A percentile compares a stretch with the other conserved stretches of the same genome.
Conservation (phyloP, 2,888 invertebrate genomes). For the Tetanocera ferruginea region DNA sequence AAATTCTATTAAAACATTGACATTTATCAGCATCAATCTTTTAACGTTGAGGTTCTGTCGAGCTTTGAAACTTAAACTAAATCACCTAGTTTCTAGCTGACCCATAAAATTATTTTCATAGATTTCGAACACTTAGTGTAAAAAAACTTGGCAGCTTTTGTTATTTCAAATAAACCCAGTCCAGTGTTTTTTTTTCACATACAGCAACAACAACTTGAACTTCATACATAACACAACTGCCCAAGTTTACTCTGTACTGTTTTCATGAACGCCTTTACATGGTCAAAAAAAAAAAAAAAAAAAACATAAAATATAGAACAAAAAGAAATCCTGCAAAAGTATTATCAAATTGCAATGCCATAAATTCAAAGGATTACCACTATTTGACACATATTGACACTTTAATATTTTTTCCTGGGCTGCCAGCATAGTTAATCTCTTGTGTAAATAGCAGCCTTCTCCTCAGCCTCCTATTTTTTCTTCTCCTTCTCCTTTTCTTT, state of each 20-base stretch:
- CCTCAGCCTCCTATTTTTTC: constrained; percentile 40
- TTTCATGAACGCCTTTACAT: neutral
- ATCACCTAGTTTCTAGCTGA: neutral
- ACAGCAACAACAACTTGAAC: no score
- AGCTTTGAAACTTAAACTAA: no score
- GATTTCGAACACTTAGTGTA: no score
- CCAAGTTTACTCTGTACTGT: no score
- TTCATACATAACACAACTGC: no score
- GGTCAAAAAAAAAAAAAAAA: neutral
- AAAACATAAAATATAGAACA: no score
- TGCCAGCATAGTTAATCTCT: constrained; percentile 35
- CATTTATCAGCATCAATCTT: no score
- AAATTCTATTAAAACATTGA: no score
- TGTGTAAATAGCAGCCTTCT: constrained; percentile 50
- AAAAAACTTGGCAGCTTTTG: neutral
- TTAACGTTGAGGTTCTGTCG: no score
- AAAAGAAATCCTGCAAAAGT: neutral
- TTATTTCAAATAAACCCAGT: neutral
- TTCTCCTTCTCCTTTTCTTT: neutral
- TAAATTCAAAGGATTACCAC: constrained; percentile 10
- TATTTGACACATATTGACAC: constrained; percentile 14
- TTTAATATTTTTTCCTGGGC: neutral
- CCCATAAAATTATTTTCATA: neutral
- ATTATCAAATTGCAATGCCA: constrained; percentile 13
- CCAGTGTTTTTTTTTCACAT: neutral